Evolutionary conservation across 2,888 invertebrate species (phyloP).

Genomic region (Sclerodermus sp.): DNA sequence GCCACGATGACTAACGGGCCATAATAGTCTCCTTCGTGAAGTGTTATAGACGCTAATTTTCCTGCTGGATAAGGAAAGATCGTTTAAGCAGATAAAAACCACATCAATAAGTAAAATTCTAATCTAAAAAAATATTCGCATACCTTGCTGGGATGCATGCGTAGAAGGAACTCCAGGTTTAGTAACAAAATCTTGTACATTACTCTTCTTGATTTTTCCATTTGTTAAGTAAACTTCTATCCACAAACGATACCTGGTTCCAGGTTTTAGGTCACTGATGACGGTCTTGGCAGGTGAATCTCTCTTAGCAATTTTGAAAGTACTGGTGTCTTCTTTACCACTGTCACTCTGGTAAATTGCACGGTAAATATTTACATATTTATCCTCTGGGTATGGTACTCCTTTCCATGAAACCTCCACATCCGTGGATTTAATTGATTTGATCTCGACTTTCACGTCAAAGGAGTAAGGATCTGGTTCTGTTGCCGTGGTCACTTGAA

Average conservation of each 20-base stretch:
- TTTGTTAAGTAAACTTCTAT: constrained; percentile 87
- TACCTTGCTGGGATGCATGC: constrained; percentile 60
- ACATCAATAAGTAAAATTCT: no score
- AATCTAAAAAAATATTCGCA: no score
- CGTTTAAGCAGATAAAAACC: no score
- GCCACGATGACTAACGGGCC: constrained; percentile 86
- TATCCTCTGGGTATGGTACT: constrained; percentile 85
- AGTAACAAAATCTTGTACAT: constrained; percentile 84
- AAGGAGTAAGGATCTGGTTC: constrained; percentile 79
- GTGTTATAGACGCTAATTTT: constrained; percentile 61
- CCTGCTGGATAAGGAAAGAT: constrained; percentile 49
- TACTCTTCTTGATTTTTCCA: constrained; percentile 86
- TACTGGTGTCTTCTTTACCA: constrained; percentile 72
- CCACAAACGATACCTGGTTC: constrained; percentile 85
- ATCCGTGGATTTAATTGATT: constrained; percentile 74
- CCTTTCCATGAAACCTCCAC: constrained; percentile 82
- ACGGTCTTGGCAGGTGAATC: constrained; percentile 70
- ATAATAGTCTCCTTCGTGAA: constrained; percentile 77
- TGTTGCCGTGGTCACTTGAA: constrained; percentile 44
- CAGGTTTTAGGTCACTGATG: constrained; percentile 72
- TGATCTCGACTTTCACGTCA: constrained; percentile 75
- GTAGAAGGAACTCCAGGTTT: constrained; percentile 66
- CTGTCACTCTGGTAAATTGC: constrained; percentile 79
- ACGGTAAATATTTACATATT: constrained; percentile 86
- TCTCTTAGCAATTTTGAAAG: constrained; percentile 75